Evolutionary conservation across 2,113 vertebrate genomes (phyloP), one percentile per base, ranked within the genome.

Genomic region (Tupaia chinensis): DNA sequence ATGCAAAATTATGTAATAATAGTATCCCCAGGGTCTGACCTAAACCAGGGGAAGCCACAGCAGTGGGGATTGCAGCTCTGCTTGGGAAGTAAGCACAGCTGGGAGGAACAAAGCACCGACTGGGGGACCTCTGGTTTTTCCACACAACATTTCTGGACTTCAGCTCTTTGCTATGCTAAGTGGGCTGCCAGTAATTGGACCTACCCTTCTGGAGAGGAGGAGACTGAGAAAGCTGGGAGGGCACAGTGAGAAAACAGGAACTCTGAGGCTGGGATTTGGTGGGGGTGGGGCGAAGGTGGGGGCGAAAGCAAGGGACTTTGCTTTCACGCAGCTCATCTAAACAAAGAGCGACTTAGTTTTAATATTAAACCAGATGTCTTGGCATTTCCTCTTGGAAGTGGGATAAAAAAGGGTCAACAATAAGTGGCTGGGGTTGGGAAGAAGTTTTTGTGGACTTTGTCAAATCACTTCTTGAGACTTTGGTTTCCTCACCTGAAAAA

Each of bases 111-210:
- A 98, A 96, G 96, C 87, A 25, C 69, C 88, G 78, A 95, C 77
- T 91, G 94, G 96, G 91, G 77, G 78, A 82, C 94, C 95, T 95
- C 93, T 92, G 90, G 72, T 73, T 97, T 96, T 81, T 89, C 92
- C 87, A 88, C 87, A 93, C 83, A 54, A 91, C 86, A 79, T 96
- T 97, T 97, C 87, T 96, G 96, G 90, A 97, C 96, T 92, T 78
- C 27, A 1, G 69, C 85, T 92, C 97, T 98, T 97, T 97, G 96
- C 96, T 97, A 95, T 97, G 96, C 88, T 97, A 97, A 97, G 87
- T 96, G 96, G 81, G 77, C 88, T 92, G 70, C 90, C 86, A 44
- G 96, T 96, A 97, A 97, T 97, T 95, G 95, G 84, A 89, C 92
- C 96, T 95, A 58, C 82, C 77, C 85, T 77, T 60, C 16, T 23